These are phyloP conservation scores for Speoplatyrhinus poulsoni DNA, from an alignment of 2,113 vertebrate species.

Conservation along the genomic window DNA sequence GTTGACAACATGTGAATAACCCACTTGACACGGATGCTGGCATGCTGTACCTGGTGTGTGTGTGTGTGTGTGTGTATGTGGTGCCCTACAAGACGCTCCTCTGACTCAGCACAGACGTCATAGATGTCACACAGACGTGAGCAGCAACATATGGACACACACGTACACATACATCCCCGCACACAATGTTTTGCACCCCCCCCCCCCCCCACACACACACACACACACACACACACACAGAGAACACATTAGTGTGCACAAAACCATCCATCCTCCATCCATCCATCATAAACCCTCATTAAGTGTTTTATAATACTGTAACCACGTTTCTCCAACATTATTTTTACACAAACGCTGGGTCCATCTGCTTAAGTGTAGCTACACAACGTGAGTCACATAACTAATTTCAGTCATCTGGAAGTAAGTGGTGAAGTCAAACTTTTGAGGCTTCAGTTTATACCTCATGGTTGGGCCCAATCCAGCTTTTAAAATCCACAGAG, in stretches of 20 bases:
- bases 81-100: background rate
- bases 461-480: constrained; percentile 15
- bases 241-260: background rate
- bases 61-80: constrained; percentile 2
- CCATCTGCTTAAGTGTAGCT: background rate
- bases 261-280: background rate
- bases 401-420: background rate
- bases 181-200: constrained; percentile 29
- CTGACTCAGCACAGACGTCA: constrained; percentile 16
- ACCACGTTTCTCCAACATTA: no score
- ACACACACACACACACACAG: background rate
- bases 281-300: no score
- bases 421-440: constrained; percentile 30
- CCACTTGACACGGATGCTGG: background rate
- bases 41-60: background rate
- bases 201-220: constrained; percentile 1
- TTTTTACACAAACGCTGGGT: background rate
- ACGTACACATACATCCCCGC: background rate
- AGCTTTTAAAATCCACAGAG: constrained; percentile 31
- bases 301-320: no score
- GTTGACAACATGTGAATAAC: no score
- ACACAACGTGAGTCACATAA: background rate
- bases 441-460: constrained; percentile 19
- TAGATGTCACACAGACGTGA: background rate
- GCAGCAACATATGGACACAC: background rate